These are phyloP conservation scores for Corapipo altera DNA, from an alignment of 2,113 vertebrate species.

Conservation along the genomic window DNA sequence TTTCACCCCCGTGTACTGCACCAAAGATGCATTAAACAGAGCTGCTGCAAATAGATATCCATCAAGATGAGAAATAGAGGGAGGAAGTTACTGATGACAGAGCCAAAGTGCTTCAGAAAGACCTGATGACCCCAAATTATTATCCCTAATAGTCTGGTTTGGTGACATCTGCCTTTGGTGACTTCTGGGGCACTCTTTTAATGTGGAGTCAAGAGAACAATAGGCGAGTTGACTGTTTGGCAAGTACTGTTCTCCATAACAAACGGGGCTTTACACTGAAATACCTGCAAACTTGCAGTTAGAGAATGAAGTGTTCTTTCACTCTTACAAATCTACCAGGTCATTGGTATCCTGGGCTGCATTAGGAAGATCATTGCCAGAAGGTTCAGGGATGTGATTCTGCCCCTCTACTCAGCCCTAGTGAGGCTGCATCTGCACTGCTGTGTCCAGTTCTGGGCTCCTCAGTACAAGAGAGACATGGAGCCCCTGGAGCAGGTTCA, in stretches of 20 bases:
- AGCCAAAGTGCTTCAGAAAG: neutral
- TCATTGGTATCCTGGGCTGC: neutral
- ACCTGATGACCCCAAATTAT: neutral
- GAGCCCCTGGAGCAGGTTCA: neutral
- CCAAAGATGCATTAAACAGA: neutral
- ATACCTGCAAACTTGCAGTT: neutral
- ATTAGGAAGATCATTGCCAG: neutral
- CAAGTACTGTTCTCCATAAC: neutral
- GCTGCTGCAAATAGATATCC: neutral
- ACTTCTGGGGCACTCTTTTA: neutral
- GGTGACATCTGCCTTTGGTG: neutral
- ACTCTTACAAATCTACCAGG: neutral
- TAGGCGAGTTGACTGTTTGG: neutral
- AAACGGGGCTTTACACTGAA: neutral
- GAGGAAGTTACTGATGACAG: neutral
- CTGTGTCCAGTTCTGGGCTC: neutral
- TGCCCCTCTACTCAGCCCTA: neutral
- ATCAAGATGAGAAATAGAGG: neutral
- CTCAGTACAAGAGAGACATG: neutral
- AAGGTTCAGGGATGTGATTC: neutral
- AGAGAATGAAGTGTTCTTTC: neutral
- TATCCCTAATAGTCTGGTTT: neutral
- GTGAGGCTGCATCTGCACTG: neutral
- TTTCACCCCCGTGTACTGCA: fast-evolving
- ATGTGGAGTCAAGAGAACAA: neutral